Evolutionary conservation across 2,113 vertebrate species (phyloP).

Genomic region (Cyprinodon tularosa): DNA sequence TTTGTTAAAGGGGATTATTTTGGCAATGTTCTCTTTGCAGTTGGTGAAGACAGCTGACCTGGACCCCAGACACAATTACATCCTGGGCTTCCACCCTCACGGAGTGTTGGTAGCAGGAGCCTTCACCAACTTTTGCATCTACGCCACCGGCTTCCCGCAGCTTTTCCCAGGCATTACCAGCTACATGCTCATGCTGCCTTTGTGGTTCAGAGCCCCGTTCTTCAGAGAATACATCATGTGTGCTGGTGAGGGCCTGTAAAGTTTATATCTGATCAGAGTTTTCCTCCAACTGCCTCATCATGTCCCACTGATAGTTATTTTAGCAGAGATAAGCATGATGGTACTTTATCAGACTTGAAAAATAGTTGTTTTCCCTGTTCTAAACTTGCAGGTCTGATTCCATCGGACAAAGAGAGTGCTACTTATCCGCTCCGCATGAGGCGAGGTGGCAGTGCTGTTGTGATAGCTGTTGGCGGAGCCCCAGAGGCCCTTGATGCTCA

Average conservation of each 20-base stretch:
- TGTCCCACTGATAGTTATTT: fast-evolving
- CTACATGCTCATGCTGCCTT: slow-evolving; percentile 86
- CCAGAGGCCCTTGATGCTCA: slow-evolving; percentile 89
- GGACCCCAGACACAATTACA: slow-evolving; percentile 88
- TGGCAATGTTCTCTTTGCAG: slow-evolving; percentile 64
- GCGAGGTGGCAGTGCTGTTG: slow-evolving; percentile 80
- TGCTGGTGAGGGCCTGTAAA: slow-evolving; percentile 75
- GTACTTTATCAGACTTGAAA: not conserved
- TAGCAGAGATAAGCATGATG: not conserved
- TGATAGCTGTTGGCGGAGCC: slow-evolving; percentile 86
- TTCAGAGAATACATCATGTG: slow-evolving; percentile 91
- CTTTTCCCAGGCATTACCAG: slow-evolving; percentile 85
- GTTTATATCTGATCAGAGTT: not conserved
- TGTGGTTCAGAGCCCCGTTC: slow-evolving; percentile 91
- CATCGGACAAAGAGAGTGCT: slow-evolving; percentile 86
- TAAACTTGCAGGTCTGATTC: slow-evolving; percentile 82
- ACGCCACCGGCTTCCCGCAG: slow-evolving; percentile 81
- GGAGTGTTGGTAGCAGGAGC: slow-evolving; percentile 88
- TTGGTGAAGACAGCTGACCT: slow-evolving; percentile 89
- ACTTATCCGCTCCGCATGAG: slow-evolving; percentile 75
- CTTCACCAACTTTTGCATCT: slow-evolving; percentile 90
- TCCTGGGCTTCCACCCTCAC: slow-evolving; percentile 92
- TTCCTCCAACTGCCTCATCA: not conserved
- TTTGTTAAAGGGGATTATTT: not conserved
- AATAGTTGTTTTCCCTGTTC: not conserved